These are phyloP conservation scores for Noctilio leporinus DNA, from an alignment of 2,113 vertebrate species.

Conservation along the genomic window DNA sequence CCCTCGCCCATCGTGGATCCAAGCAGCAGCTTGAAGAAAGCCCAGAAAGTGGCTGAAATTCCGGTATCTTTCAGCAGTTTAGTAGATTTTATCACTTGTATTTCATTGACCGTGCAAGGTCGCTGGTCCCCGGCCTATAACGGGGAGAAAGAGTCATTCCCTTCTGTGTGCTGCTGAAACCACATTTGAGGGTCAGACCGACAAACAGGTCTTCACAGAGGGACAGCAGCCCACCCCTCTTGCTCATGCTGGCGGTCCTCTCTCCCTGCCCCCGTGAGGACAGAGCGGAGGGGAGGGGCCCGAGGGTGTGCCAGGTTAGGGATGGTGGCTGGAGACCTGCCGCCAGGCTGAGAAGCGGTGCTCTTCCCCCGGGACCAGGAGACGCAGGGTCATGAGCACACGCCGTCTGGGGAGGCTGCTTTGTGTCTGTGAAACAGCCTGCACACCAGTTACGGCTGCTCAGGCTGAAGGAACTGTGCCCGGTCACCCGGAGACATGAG, in stretches of 20 bases:
- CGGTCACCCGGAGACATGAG: slow-evolving; percentile 60
- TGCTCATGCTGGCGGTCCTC: not conserved
- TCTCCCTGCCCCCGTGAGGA: not conserved
- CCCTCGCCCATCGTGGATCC: slow-evolving; percentile 27
- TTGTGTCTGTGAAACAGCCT: not conserved
- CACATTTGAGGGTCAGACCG: slow-evolving; percentile 58
- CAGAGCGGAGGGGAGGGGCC: not conserved
- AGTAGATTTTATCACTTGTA: slow-evolving; percentile 76
- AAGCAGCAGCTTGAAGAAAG: slow-evolving; percentile 64
- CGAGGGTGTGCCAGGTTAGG: not conserved
- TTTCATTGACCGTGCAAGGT: slow-evolving; percentile 65
- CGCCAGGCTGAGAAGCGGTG: not conserved
- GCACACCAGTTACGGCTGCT: slow-evolving; percentile 43
- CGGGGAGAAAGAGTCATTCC: slow-evolving; percentile 55
- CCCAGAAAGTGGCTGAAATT: slow-evolving; percentile 77
- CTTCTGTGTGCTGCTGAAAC: not conserved
- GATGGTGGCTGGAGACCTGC: not conserved
- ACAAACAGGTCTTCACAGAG: not conserved
- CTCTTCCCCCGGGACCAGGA: not conserved
- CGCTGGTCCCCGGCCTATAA: slow-evolving; percentile 65
- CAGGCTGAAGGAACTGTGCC: slow-evolving; percentile 53
- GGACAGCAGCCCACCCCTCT: not conserved
- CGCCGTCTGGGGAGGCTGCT: not conserved
- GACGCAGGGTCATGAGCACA: not conserved
- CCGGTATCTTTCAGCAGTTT: slow-evolving; percentile 72